Percentiles rank a stretch among this genome's conserved stretches.
phyloP scores from a whole-genome alignment of 2,888 invertebrate species.

The Mesorhabditis belari region DNA sequence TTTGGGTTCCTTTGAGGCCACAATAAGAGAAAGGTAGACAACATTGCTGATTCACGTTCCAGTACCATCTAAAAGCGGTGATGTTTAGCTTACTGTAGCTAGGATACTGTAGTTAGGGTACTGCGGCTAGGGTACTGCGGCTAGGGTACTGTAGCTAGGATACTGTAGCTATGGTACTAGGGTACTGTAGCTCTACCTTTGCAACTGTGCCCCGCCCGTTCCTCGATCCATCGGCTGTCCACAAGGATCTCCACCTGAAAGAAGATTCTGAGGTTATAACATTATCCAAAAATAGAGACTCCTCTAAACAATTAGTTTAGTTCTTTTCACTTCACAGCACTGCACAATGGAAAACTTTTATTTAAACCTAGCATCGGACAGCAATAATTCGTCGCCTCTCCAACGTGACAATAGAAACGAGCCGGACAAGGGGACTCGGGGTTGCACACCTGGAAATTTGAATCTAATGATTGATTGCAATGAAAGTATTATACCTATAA shows the following conservation, averaged over 20 bases:
- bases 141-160: neutral
- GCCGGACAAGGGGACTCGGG: constrained; percentile 24
- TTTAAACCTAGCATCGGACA: constrained; percentile 37
- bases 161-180: neutral
- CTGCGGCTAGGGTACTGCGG: too few relatives aligned
- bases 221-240: constrained; percentile 46
- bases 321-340: too few relatives aligned
- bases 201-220: constrained; percentile 29
- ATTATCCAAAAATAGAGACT: too few relatives aligned
- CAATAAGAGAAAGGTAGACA: constrained; percentile 43
- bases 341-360: too few relatives aligned
- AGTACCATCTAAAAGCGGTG: constrained; percentile 23
- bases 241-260: constrained; percentile 50
- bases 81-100: neutral
- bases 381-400: constrained; percentile 37
- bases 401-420: constrained; percentile 46
- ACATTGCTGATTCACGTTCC: constrained; percentile 25
- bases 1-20: constrained; percentile 49
- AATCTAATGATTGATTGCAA: too few relatives aligned
- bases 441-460: neutral
- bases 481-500: too few relatives aligned
- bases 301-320: too few relatives aligned
- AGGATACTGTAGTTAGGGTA: neutral
- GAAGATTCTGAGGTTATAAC: neutral
- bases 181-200: constrained; percentile 19